Base-by-base conservation (phyloP, 2,113 vertebrate genomes). In the Ranitomeya imitator region DNA sequence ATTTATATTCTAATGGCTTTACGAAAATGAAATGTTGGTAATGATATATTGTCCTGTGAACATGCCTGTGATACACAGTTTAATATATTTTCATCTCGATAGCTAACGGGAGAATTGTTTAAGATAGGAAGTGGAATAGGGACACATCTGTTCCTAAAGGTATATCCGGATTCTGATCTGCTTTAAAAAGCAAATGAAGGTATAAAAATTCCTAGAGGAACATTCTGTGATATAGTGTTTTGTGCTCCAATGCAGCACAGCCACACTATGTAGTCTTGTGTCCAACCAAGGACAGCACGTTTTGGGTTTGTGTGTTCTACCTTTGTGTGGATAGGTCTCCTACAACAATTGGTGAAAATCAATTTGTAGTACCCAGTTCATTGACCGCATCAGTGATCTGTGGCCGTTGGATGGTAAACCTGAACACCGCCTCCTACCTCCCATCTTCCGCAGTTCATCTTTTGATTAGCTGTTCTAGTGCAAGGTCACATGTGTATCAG, bases 11-110 rank as follows among this genome's bases (percentile, higher is more conserved):
- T 86, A 78, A 86, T 67, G 76, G 21, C 60, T 79, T 79, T 52
- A 78, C 60, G 85, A 79, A 86, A 86, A 86, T 86, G 73, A 86
- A 59, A 77, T 79, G 45, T 67, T 86, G 76, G 45, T 79, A 79
- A 86, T 86, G 51, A 67, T 67, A 86, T 86, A 79, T 14, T 86
- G 37, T 55, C 21, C n/a, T n/a, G 74, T 26, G 65, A 55, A 65
- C n/a, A 51, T 83, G 80, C 21, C 9, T 52, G 26, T 21, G 59
- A 14, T 71, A 12, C 51, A 71, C 23, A 9, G 45, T 69, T 65
- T 63, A 55, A 54, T 69, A 14, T 55, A 55, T 51, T 63, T 69
- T 84, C 52, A 52, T n/a, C 19, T n/a, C 65, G 54, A 18, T 59
- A 60, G 23, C 23, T 80, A 80, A 60, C 51, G 31, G 7, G 37